Conservation (phyloP, 2,797 vertebrate species). For the Peromyscus melanophrys region DNA sequence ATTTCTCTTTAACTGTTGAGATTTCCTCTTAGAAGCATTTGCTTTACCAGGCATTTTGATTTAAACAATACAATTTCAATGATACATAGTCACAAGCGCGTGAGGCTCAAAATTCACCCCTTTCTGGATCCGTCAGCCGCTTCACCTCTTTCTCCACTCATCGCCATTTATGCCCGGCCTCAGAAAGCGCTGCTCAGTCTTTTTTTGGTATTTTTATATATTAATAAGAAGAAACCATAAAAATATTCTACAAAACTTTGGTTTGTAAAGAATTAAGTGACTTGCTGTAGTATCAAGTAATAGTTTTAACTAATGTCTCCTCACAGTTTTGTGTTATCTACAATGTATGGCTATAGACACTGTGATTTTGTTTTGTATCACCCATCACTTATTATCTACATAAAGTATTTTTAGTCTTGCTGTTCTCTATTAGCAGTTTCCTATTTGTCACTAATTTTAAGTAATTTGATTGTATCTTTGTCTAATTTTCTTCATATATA, state of each 20-base stretch:
- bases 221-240: not conserved
- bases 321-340: not conserved
- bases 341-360: not conserved
- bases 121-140: too few relatives aligned
- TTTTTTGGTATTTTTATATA: not conserved
- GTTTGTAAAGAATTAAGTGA: not conserved
- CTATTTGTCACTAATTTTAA: not conserved
- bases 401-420: not conserved
- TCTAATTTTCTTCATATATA: not conserved
- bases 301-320: constrained; percentile 1
- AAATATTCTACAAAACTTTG: not conserved
- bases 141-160: too few relatives aligned
- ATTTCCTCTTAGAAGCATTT: constrained; percentile 62
- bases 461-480: not conserved
- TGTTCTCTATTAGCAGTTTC: not conserved
- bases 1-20: constrained; percentile 25
- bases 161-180: too few relatives aligned
- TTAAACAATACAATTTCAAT: rapidly evolving
- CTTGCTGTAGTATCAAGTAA: not conserved
- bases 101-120: too few relatives aligned
- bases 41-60: constrained; percentile 12
- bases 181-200: too few relatives aligned
- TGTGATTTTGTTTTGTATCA: not conserved
- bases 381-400: not conserved
- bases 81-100: constrained; percentile 4